A percentile compares a stretch with the other conserved stretches of the same genome.
Evolutionary conservation across 2,888 invertebrate species (phyloP).

Genomic region (Rhingia campestris): DNA sequence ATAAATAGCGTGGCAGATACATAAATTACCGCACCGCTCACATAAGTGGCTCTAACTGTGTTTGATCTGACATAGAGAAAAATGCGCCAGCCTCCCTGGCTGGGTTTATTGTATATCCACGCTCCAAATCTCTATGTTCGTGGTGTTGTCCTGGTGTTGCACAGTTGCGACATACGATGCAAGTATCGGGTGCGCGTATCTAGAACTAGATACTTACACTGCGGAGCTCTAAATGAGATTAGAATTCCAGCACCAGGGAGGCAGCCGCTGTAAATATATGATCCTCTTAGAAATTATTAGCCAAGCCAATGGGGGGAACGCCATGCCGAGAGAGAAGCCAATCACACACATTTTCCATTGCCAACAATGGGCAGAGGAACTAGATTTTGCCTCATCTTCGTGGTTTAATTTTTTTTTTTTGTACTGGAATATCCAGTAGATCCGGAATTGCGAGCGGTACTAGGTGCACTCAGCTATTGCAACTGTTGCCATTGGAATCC

Average conservation of each 20-base stretch:
- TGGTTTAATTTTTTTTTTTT: background rate
- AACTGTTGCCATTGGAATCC: slow-evolving; percentile 49
- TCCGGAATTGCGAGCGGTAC: slow-evolving; percentile 65
- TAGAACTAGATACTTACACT: slow-evolving; percentile 41
- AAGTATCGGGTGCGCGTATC: slow-evolving; percentile 13
- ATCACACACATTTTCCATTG: slow-evolving; percentile 61
- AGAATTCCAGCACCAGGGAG: slow-evolving; percentile 61
- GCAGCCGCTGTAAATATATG: slow-evolving; percentile 52
- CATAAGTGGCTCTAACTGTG: slow-evolving; percentile 73
- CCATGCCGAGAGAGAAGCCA: slow-evolving; percentile 63
- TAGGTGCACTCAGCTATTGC: slow-evolving; percentile 22
- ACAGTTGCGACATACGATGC: background rate
- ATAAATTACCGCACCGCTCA: slow-evolving; percentile 67
- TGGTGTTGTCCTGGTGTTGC: background rate
- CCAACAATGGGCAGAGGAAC: slow-evolving; percentile 17
- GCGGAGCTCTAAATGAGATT: slow-evolving; percentile 66
- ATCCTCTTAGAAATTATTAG: slow-evolving; percentile 69
- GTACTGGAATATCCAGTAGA: slow-evolving; percentile 66
- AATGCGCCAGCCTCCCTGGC: slow-evolving; percentile 65
- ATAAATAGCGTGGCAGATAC: slow-evolving; percentile 70
- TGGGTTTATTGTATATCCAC: slow-evolving; percentile 11
- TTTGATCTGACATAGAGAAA: slow-evolving; percentile 64
- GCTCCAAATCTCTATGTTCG: slow-evolving; percentile 46
- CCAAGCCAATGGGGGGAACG: slow-evolving; percentile 67
- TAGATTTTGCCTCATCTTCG: slow-evolving; percentile 14